Base-by-base conservation (phyloP, 2,113 vertebrate genomes). In the Ptychochromis oligacanthus region DNA sequence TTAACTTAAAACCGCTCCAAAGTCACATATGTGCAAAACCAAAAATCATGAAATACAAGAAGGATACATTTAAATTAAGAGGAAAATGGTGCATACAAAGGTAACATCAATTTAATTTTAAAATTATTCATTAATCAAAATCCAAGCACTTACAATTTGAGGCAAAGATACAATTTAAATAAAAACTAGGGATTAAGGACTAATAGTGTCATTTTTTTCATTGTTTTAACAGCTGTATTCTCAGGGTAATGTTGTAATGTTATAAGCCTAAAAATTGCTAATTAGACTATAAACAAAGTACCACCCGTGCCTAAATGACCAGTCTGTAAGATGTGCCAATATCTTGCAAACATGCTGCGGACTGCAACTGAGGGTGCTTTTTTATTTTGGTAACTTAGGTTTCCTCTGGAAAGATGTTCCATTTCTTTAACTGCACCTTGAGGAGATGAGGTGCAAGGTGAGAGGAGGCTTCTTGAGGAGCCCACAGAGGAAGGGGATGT, bases 381-480 rank as follows among this genome's bases (percentile, higher is more conserved):
- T 22, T 12, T 13, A 6, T n/a, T n/a, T n/a, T 1, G 0, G 6
- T 22, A 56, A 2, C n/a, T 38, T 8, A 38, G 36, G 36, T 7
- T 56, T 54, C 20, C 52, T 54, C 15, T 49, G 15, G 46, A 49
- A 17, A 15, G 46, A 49, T 15, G 6, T 17, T 20, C 54, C 2
- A 13, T 56, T 56, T 56, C 10, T 20, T 5, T 22, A 56, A 2
- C 3, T 56, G n/a, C n/a, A 56, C 24, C 7, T 28, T 2, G 31
- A 28, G 58, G 9, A 2, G 58, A 60, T 60, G 26, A 31, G 26
- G 5, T 18, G 58, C 58, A 60, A 18, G 31, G 17, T 17, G 28
- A 26, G 15, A 6, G 28, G 28, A 2, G 28, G 28, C 13, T 58
- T 58, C 2, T 26, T 58, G 58, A 18, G 26, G 58, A 2, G 15